phyloP scores from a whole-genome alignment of 1,140 invertebrate species.

The Saccostrea echinata region DNA sequence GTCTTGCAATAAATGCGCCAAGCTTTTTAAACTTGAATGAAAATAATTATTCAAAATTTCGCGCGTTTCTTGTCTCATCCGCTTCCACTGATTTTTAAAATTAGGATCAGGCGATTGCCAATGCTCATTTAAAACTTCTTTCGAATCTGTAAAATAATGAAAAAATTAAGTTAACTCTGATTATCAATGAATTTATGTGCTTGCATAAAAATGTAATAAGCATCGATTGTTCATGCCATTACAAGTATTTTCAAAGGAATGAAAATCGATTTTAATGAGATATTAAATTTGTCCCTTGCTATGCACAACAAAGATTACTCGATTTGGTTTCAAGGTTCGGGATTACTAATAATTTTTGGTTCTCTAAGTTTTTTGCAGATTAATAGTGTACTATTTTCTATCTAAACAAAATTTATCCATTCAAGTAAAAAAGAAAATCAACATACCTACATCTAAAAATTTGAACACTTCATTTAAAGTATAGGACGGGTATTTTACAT shows the following conservation, averaged over 20 bases:
- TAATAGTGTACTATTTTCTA: too few species aligned
- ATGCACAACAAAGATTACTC: too few species aligned
- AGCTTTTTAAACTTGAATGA: neutral
- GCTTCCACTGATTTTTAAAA: neutral
- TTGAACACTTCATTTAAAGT: neutral
- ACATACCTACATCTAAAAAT: slow-evolving; percentile 10
- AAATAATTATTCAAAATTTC: neutral
- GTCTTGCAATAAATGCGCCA: neutral
- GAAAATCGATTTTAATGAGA: too few species aligned
- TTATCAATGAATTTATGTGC: neutral
- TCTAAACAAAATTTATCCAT: too few species aligned
- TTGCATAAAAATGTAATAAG: too few species aligned
- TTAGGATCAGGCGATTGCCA: neutral
- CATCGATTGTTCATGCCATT: too few species aligned
- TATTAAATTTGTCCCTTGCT: too few species aligned
- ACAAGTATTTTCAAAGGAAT: too few species aligned
- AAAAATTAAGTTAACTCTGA: neutral
- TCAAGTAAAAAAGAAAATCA: neutral
- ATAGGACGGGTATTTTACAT: neutral
- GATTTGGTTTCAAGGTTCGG: too few species aligned
- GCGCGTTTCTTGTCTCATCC: neutral
- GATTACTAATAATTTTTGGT: too few species aligned
- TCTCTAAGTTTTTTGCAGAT: too few species aligned
- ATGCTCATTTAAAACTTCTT: neutral
- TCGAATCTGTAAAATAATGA: neutral